Percentiles rank a stretch among this genome's conserved stretches.
Conservation (phyloP, 2,797 vertebrate species). For the Cirrhinus mrigala region DNA sequence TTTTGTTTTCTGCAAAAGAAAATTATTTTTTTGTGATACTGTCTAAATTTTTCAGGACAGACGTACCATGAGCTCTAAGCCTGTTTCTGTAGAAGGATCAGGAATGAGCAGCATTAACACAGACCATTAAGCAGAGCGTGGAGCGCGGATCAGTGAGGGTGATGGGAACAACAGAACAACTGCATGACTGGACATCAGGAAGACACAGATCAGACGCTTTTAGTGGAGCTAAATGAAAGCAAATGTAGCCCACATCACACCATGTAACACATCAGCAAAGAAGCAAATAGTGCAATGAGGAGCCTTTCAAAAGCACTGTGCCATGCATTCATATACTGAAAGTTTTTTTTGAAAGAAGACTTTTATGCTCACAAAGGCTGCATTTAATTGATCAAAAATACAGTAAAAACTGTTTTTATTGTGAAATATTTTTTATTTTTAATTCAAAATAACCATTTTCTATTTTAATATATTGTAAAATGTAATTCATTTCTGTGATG, state of each 20-base stretch:
- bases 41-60: not conserved
- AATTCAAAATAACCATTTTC: not conserved
- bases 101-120: slow-evolving; percentile 75
- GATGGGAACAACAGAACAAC: slow-evolving; percentile 75
- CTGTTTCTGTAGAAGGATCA: slow-evolving; percentile 49
- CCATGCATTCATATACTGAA: not conserved
- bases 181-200: slow-evolving; percentile 66
- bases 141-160: slow-evolving; percentile 76
- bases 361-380: not conserved
- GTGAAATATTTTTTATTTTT: not conserved
- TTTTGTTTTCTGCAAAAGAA: slow-evolving; percentile 45
- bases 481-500: too few species aligned
- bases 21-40: not conserved
- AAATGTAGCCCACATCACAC: slow-evolving; percentile 63
- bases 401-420: not conserved
- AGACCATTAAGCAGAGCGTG: slow-evolving; percentile 77
- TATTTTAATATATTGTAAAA: too few species aligned
- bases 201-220: slow-evolving; percentile 63
- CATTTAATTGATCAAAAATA: not conserved
- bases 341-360: not conserved
- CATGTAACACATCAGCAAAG: slow-evolving; percentile 72
- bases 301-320: not conserved
- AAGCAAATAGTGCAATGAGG: slow-evolving; percentile 25
- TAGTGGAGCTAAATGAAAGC: slow-evolving; percentile 68
- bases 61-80: not conserved